phyloP scores from a whole-genome alignment of 2,888 invertebrate species.

The Hipparchia semele region DNA sequence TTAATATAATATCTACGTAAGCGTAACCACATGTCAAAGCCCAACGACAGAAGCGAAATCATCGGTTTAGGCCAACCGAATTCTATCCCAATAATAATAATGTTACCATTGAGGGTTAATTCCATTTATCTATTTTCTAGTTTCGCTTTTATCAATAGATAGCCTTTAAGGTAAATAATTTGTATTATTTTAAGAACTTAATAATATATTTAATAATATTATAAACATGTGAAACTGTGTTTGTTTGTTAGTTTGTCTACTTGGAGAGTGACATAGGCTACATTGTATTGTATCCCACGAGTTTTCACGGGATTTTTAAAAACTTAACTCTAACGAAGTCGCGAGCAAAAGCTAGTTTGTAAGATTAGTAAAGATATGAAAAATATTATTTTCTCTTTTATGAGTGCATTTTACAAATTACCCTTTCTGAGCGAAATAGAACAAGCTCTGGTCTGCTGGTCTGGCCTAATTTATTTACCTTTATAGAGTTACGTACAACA shows the following conservation, averaged over 20 bases:
- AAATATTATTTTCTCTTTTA: background rate
- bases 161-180: background rate
- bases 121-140: constrained; percentile 1
- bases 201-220: background rate
- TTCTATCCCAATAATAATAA: constrained; percentile 11
- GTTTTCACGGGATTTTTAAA: no score
- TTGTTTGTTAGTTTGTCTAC: no score
- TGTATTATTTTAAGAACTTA: background rate
- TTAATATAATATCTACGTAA: constrained; percentile 33
- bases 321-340: no score
- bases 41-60: constrained; percentile 24
- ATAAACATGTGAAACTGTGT: background rate
- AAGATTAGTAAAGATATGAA: no score
- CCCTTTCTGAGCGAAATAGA: background rate
- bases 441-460: constrained; percentile 3
- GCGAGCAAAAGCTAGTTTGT: no score
- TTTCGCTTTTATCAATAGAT: background rate
- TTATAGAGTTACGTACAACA: constrained; percentile 56
- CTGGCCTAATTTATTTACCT: constrained; percentile 22
- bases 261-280: no score
- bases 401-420: background rate
- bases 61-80: constrained; percentile 9
- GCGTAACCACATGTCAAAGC: constrained; percentile 33
- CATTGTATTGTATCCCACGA: no score
- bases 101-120: constrained; percentile 3